These are phyloP conservation scores for Squalus acanthias DNA, from an alignment of 2,797 vertebrate species.

Conservation along the genomic window DNA sequence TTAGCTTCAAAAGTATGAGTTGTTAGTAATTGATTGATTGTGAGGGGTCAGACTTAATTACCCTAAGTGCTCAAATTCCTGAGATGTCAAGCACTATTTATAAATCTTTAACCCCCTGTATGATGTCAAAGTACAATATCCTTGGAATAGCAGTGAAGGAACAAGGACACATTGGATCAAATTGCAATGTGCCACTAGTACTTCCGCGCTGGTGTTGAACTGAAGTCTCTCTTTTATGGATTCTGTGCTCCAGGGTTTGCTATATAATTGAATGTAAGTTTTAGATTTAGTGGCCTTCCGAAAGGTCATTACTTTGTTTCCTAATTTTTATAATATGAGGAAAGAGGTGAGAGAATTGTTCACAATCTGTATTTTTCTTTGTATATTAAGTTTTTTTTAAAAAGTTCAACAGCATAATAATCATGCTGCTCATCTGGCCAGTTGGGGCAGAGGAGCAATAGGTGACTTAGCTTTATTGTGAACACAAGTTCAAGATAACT, in stretches of 20 bases:
- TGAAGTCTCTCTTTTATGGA: not conserved
- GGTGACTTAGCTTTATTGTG: not conserved
- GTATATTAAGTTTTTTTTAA: not conserved
- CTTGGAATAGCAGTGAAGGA: not conserved
- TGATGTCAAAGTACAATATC: not conserved
- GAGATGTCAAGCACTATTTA: not conserved
- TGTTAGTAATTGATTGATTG: not conserved
- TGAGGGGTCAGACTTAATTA: not conserved
- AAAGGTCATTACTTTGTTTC: not conserved
- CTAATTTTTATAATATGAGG: not conserved
- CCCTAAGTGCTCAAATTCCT: not conserved
- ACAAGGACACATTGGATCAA: not conserved
- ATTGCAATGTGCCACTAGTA: not conserved
- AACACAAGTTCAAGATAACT: not conserved
- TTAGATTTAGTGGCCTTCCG: not conserved
- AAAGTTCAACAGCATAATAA: not conserved
- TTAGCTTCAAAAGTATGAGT: not conserved
- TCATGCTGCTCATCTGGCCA: not conserved
- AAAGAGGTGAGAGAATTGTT: not conserved
- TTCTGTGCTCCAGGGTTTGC: not conserved
- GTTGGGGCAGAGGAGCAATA: not conserved
- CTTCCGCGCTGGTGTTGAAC: not conserved
- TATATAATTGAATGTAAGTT: too few species aligned
- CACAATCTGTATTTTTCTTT: not conserved
- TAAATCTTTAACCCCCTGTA: not conserved